A percentile compares a stretch with the other conserved stretches of the same genome.
phyloP scores from a whole-genome alignment of 2,888 invertebrate genomes.

The Artemia sinica region DNA sequence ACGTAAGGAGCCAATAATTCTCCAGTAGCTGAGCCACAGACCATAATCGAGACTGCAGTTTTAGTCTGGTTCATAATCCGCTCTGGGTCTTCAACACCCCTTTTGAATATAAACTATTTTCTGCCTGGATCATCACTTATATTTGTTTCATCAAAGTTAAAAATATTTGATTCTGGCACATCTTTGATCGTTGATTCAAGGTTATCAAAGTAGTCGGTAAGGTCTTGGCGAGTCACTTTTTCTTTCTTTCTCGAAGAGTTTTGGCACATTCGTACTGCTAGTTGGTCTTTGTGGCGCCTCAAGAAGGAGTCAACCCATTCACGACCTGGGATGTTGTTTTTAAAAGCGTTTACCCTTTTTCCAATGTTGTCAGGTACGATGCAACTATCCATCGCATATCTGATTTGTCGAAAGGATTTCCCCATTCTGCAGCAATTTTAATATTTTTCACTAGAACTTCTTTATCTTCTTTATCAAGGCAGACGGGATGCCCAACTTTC shows the following conservation, averaged over 20 bases:
- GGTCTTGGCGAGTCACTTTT: slow-evolving; percentile 22
- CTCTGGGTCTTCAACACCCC: too few relatives aligned
- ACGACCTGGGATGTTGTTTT: slow-evolving; percentile 27
- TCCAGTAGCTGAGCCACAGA: too few relatives aligned
- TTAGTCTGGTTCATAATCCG: too few relatives aligned
- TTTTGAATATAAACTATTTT: too few relatives aligned
- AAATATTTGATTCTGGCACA: too few relatives aligned
- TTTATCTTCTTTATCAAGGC: slow-evolving; percentile 21
- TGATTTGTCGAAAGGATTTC: slow-evolving; percentile 26
- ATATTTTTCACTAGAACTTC: slow-evolving; percentile 25
- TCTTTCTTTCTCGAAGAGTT: slow-evolving; percentile 26
- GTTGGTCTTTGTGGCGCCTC: slow-evolving; percentile 20
- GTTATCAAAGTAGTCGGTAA: slow-evolving; percentile 25
- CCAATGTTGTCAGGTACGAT: slow-evolving; percentile 22
- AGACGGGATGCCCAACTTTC: too few relatives aligned
- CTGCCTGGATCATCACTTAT: too few relatives aligned
- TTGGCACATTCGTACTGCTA: slow-evolving; percentile 23
- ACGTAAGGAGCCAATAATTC: too few relatives aligned
- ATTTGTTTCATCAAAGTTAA: too few relatives aligned
- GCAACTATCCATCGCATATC: slow-evolving; percentile 24
- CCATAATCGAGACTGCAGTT: too few relatives aligned
- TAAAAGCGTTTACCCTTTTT: slow-evolving; percentile 23
- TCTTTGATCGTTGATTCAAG: too few relatives aligned
- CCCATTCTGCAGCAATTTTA: slow-evolving; percentile 25
- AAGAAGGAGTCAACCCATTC: slow-evolving; percentile 26